These are phyloP conservation scores for Siniperca obscura DNA, from an alignment of 2,797 vertebrate species.

Conservation along the genomic window DNA sequence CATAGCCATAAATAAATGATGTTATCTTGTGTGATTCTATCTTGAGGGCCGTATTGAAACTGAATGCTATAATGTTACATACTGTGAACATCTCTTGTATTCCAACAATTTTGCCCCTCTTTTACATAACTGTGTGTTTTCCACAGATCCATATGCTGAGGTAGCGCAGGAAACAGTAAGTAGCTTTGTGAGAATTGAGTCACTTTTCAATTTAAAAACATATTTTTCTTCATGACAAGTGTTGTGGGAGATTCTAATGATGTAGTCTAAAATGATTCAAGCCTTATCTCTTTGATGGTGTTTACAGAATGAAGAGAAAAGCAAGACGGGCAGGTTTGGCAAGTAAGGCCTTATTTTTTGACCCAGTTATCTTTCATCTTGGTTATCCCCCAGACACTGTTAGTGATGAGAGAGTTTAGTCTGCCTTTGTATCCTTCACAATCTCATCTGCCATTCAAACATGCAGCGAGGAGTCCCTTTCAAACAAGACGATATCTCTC, in stretches of 20 bases:
- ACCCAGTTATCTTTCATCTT: slow-evolving; percentile 33
- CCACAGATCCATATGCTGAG: slow-evolving; percentile 84
- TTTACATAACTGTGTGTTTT: slow-evolving; percentile 30
- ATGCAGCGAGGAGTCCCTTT: neutral
- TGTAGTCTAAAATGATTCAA: slow-evolving; percentile 18
- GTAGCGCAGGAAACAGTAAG: slow-evolving; percentile 63
- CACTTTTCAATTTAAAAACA: neutral
- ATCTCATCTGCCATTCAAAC: slow-evolving; percentile 30
- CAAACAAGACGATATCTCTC: slow-evolving; percentile 4
- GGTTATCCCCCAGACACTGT: neutral
- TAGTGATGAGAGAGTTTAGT: slow-evolving; percentile 6
- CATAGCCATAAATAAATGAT: neutral
- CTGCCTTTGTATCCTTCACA: slow-evolving; percentile 6
- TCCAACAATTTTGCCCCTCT: neutral
- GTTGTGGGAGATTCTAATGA: neutral
- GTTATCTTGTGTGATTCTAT: slow-evolving; percentile 21
- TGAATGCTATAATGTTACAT: neutral
- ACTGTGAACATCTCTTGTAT: neutral
- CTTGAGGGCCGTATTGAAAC: neutral
- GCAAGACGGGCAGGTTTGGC: slow-evolving; percentile 73
- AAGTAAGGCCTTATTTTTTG: slow-evolving; percentile 74
- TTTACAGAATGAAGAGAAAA: slow-evolving; percentile 78
- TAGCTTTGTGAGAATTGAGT: slow-evolving; percentile 5
- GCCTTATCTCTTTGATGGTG: slow-evolving; percentile 33
- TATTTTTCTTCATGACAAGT: neutral